Evolutionary conservation across 2,113 vertebrate genomes (phyloP).

Genomic region (Mungos mungo): DNA sequence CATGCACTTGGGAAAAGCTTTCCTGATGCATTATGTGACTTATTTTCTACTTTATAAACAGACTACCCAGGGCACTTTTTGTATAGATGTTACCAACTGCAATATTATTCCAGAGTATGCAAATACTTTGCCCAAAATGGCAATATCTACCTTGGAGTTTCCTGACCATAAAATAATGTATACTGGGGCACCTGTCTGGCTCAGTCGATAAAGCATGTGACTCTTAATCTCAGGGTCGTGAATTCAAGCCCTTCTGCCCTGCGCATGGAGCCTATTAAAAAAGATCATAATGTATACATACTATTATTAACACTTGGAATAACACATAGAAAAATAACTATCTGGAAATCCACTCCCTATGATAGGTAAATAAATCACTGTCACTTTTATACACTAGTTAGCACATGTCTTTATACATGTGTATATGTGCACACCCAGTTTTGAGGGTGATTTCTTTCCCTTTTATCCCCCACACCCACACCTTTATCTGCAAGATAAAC

Average conservation of each 20-base stretch:
- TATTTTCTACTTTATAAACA: background rate
- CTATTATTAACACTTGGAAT: background rate
- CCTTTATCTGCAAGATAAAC: background rate
- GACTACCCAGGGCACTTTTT: background rate
- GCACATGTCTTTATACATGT: background rate
- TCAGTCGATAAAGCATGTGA: no score
- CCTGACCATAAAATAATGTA: background rate
- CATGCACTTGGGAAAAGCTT: background rate
- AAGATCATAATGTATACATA: no score
- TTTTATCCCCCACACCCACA: background rate
- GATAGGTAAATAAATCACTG: background rate
- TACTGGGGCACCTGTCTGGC: background rate
- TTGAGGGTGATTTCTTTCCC: background rate
- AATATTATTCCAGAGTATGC: background rate
- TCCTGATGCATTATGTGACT: background rate
- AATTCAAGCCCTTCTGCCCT: no score
- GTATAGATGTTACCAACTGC: background rate
- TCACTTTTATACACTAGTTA: background rate
- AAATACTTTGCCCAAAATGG: constrained; percentile 13
- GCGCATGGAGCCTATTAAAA: no score
- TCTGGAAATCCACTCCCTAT: background rate
- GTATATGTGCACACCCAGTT: background rate
- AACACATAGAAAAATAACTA: background rate
- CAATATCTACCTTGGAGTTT: background rate
- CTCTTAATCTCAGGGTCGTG: no score